A percentile compares a stretch with the other conserved stretches of the same genome.
These are phyloP conservation scores for Solen grandis DNA, from an alignment of 1,140 invertebrate genomes.

Conservation along the genomic window DNA sequence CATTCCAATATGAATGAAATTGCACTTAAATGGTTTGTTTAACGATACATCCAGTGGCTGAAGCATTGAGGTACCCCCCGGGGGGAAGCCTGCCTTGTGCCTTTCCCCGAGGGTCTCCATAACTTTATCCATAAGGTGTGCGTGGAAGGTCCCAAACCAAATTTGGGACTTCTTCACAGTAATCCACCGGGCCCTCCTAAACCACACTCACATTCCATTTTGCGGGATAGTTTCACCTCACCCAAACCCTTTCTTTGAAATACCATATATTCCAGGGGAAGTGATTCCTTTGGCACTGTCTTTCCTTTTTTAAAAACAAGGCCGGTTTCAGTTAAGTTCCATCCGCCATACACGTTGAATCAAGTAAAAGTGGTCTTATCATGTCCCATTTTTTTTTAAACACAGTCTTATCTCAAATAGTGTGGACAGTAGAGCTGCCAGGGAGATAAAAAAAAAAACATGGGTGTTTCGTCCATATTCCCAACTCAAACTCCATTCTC, in stretches of 20 bases:
- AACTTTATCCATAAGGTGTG: background rate
- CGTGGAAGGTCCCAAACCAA: no score
- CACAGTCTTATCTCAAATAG: slow-evolving; percentile 17
- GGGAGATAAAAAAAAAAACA: slow-evolving; percentile 15
- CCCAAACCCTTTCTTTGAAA: background rate
- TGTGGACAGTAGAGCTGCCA: background rate
- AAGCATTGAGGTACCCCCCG: slow-evolving; percentile 50
- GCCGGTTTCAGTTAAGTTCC: slow-evolving; percentile 38
- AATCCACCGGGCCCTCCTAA: background rate
- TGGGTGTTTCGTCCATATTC: slow-evolving; percentile 4
- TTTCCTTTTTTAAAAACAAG: slow-evolving; percentile 72
- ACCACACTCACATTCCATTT: background rate
- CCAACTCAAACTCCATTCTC: background rate
- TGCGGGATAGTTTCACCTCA: background rate
- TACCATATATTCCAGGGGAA: background rate
- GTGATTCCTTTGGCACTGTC: slow-evolving; percentile 31
- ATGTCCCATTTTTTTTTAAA: slow-evolving; percentile 58
- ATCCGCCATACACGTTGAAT: slow-evolving; percentile 61
- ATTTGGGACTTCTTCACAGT: background rate
- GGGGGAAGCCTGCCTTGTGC: slow-evolving; percentile 42
- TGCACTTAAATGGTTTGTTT: slow-evolving; percentile 63
- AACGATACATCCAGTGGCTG: slow-evolving; percentile 59
- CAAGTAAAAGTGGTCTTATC: slow-evolving; percentile 70
- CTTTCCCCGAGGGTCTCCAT: slow-evolving; percentile 9
- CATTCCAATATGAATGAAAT: slow-evolving; percentile 62